Base-by-base conservation (phyloP, 2,797 vertebrate genomes). In the Toxotes lorentzi region DNA sequence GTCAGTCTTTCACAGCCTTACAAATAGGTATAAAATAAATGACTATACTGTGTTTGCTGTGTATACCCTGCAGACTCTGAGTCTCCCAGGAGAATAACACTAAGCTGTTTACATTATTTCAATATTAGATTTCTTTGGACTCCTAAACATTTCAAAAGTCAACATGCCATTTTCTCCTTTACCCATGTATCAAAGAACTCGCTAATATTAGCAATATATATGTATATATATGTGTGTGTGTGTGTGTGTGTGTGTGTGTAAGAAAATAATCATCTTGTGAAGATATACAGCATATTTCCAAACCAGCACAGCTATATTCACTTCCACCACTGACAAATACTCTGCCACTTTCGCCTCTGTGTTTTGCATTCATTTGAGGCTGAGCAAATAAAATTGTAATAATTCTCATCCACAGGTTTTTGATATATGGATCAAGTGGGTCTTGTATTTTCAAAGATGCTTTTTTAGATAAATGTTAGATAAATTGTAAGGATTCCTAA, bases 371-470 rank as follows among this genome's bases (percentile, higher is more conserved):
- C 23, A 19, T 71, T 74, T 67, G 30, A 65, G 76, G 27, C 35
- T 13, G 10, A 73, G 32, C 0, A 0, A 60, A 75, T 57, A 24
- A 48, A 78, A 78, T 57, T 21, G 12, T 12, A 24, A 63, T 72
- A 32, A 45, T 47, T 53, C 4, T 61, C 62, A 54, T 68, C 27
- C 27, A 8, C 21, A 81, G 2, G 35, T 14, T 71, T 65, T 56
- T 78, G 71, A 63, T 66, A 61, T 43, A 48, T 32, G 57, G 70
- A 73, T 83, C 61, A 86, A 83, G 43, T 45, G 16, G 13, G 34
- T 66, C 38, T 78, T 24, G 19, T 21, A 24, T 67, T n/a, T 69
- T 64, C 17, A 32, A 41, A 71, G 63, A 57, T 58, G 43, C 51
- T 53, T 30, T 30, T 30, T 30, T 30, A 30, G 27, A 30, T 30